Base-by-base conservation (phyloP, 2,797 vertebrate species). In the Pempheris klunzingeri region DNA sequence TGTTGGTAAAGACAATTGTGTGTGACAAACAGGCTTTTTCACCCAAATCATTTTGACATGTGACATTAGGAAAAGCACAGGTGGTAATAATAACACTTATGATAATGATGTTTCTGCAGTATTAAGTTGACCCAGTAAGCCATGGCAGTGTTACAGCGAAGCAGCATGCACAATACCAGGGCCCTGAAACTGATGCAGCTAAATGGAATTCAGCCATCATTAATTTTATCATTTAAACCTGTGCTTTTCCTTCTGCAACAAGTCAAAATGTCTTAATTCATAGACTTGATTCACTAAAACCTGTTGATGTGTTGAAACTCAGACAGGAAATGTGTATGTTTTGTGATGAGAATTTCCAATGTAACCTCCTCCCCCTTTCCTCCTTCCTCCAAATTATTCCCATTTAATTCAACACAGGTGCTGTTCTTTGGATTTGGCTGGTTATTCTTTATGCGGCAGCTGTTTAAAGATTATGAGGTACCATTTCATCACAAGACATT, bases 391-490 rank as follows among this genome's bases (percentile, higher is more conserved):
- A 60, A 54, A 46, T 65, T 4, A 13, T 50, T 69, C 38, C 4
- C 1, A 3, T 64, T 70, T 17, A 22, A 36, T 71, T 49, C 24
- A 13, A 68, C 82, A 15, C 92, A 99, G 98, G 95, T 99, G 83
- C 88, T 99, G 69, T 99, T 99, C 93, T 99, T 99, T 90, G 98
- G 98, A 43, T 99, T 99, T 81, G 98, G 98, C 11, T 99, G 98
- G 98, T 93, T 99, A 13, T 99, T 99, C 91, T 99, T 99, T 75
- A 99, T 99, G 98, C 91, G 97, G 3, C 96, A 96, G 38, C 94
- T 99, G 38, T 99, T 99, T 92, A 99, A 99, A 92, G 97, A 99
- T 90, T 99, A 99, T 69, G 98, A 99, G 97, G 98, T 98, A 73
- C 24, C 20, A 28, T 76, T 12, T 74, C n/a, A 28, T 63, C 0